These are phyloP conservation scores for Hedya salicella DNA, from an alignment of 2,888 invertebrate genomes.

Conservation along the genomic window DNA sequence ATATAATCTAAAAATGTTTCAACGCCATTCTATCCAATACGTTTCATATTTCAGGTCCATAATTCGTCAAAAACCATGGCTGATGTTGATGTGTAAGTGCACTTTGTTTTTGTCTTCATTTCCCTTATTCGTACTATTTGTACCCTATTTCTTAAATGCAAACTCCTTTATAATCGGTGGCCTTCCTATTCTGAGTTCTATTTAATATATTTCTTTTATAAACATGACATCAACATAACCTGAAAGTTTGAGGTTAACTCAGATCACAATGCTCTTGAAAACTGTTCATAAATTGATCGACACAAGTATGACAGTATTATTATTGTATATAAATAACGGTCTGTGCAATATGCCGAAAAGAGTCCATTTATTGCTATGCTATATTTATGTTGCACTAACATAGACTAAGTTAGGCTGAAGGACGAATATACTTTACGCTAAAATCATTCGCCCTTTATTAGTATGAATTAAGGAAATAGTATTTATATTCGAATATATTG, in stretches of 20 bases:
- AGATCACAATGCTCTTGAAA: slow-evolving; percentile 42
- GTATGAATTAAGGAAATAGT: no score
- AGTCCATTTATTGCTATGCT: no score
- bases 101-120: slow-evolving; percentile 52
- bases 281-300: slow-evolving; percentile 16
- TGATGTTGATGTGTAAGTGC: slow-evolving; percentile 92
- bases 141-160: background rate
- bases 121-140: slow-evolving; percentile 21
- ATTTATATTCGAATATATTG: no score
- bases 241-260: slow-evolving; percentile 48
- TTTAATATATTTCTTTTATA: slow-evolving; percentile 41
- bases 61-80: slow-evolving; percentile 87
- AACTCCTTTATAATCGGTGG: background rate
- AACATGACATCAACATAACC: slow-evolving; percentile 76
- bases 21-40: slow-evolving; percentile 60
- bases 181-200: background rate
- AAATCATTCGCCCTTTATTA: no score
- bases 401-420: no score
- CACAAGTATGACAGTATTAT: no score
- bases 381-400: no score
- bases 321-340: no score
- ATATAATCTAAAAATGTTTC: slow-evolving; percentile 53
- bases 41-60: slow-evolving; percentile 79
- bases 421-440: no score
- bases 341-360: no score